A percentile compares a stretch with the other conserved stretches of the same genome.
These are phyloP conservation scores for Paedocypris sp. DNA, from an alignment of 2,113 vertebrate species.

Conservation along the genomic window DNA sequence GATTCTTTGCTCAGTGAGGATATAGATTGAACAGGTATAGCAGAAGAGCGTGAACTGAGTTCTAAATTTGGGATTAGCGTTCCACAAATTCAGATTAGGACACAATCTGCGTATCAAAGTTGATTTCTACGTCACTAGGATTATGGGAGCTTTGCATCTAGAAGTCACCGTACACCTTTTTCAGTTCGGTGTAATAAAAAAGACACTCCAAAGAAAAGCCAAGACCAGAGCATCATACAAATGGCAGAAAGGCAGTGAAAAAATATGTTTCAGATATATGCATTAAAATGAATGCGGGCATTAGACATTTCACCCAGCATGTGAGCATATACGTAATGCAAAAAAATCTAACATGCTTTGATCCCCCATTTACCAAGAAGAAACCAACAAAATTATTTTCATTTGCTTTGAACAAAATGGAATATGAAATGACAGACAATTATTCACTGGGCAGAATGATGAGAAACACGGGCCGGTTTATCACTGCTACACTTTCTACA, in stretches of 20 bases:
- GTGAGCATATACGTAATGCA: not conserved
- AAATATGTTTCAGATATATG: no score
- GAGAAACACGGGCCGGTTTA: not conserved
- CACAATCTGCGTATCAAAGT: not conserved
- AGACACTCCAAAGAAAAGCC: no score
- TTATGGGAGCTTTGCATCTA: no score
- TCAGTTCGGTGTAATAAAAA: no score
- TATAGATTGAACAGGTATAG: not conserved
- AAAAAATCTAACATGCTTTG: not conserved
- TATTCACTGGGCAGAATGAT: not conserved
- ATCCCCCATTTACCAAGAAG: constrained; percentile 3
- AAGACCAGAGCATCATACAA: no score
- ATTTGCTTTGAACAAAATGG: not conserved
- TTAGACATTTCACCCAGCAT: not conserved
- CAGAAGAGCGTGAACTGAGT: not conserved
- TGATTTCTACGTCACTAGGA: not conserved
- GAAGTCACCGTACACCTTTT: no score
- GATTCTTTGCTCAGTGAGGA: not conserved
- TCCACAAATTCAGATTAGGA: not conserved
- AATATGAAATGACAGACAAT: not conserved
- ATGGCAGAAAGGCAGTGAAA: no score
- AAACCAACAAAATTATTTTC: not conserved
- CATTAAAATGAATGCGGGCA: no score
- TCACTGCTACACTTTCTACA: not conserved
- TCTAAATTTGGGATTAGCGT: not conserved